Base-by-base conservation (phyloP, 2,888 invertebrate genomes). In the Diplazon laetatorius region DNA sequence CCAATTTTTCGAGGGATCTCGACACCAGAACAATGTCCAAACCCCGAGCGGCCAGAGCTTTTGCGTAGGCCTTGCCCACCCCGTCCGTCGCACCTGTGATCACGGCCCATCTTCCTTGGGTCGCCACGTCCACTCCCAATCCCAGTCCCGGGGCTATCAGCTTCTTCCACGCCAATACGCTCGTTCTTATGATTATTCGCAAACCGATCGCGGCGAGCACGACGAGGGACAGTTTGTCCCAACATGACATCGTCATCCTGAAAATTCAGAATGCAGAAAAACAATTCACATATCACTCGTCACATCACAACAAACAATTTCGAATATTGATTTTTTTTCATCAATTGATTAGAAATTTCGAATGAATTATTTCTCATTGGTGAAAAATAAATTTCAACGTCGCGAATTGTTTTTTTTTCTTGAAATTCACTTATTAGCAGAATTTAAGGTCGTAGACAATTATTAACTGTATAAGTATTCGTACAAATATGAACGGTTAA, bases 41-140 rank as follows among this genome's bases (percentile, higher is more conserved):
- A 66, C 97, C 96, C 76, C 93, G 93, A 66, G 94, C 92, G 0
- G 97, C 97, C 83, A 97, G 91, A 89, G 94, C 93, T 89, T 93
- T 93, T 0, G 96, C 96, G 87, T 96, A 97, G 18, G 97, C 95
- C 90, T 96, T 97, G 80, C 97, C 97, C 80, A 98, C 95, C 2
- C 97, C 97, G 92, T 97, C 97, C 0, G 97, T 97, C 12, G 96
- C 94, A 10, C 97, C 97, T 14, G 97, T 97, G 12, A 97, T 92
- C 85, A 97, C 96, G 0, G 91, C 90, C 91, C 91, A 91, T 82
- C 80, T 87, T 25, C 91, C 90, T 57, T 91, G 91, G 0, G 84
- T 82, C 2, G 82, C 81, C 0, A 89, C 79, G 48, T 91, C 87
- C n/a, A 91, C 83, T 0, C 87, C 90, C 0, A 90, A 75, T n/a